Conservation (phyloP, 2,888 invertebrate species). For the Piscicola geometra region DNA sequence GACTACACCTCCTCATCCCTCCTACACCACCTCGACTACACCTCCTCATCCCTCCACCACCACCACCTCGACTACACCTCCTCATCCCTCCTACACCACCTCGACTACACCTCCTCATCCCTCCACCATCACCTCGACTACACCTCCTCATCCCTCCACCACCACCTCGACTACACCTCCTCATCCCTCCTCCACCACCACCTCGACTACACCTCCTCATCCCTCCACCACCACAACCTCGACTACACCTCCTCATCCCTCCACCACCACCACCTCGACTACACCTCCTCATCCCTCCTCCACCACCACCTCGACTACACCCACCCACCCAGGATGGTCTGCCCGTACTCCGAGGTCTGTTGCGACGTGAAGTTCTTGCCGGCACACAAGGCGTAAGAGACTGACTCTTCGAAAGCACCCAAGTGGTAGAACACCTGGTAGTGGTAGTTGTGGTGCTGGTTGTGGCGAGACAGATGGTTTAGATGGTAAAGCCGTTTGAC, state of each 20-base stretch:
- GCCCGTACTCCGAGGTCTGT: conserved; percentile 87
- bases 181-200: not conserved
- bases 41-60: too few relatives aligned
- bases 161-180: conserved; percentile 12
- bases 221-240: not conserved
- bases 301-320: not conserved
- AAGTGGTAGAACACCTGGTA: conserved; percentile 83
- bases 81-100: not conserved
- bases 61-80: too few relatives aligned
- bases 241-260: not conserved
- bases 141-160: not conserved
- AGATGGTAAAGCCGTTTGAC: too few relatives aligned
- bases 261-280: not conserved
- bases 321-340: conserved; percentile 71
- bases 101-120: conserved; percentile 8
- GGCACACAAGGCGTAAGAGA: conserved; percentile 94
- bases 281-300: not conserved
- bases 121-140: not conserved
- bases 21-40: too few relatives aligned
- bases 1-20: too few relatives aligned
- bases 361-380: conserved; percentile 91
- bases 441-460: too few relatives aligned
- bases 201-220: not conserved
- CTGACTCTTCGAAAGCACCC: conserved; percentile 90
- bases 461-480: too few relatives aligned